Conservation (phyloP, 2,113 vertebrate genomes). For the Leuciscus idus region DNA sequence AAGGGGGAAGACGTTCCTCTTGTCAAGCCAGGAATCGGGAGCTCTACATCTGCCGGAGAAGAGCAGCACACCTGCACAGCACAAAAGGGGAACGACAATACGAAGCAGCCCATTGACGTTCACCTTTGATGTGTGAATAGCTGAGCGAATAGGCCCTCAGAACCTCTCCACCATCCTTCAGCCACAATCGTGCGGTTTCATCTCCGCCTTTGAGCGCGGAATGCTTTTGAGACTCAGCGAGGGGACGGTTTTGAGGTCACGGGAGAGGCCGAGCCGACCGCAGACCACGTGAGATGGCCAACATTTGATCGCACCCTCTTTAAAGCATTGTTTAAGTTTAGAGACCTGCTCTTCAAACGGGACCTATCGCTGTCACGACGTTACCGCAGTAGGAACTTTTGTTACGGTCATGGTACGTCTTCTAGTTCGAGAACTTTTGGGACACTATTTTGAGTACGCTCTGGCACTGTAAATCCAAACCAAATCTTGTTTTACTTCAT, state of each 20-base stretch:
- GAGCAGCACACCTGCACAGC: constrained; percentile 73
- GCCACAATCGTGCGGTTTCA: constrained; percentile 65
- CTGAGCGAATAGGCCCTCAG: constrained; percentile 54
- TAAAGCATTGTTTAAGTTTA: constrained; percentile 45
- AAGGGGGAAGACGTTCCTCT: constrained; percentile 70
- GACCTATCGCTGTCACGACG: not conserved
- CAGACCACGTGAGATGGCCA: constrained; percentile 58
- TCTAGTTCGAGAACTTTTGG: not conserved
- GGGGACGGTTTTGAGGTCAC: constrained; percentile 60
- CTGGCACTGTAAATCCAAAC: not conserved
- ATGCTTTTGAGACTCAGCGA: constrained; percentile 55
- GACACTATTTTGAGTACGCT: not conserved
- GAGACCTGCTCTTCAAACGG: constrained; percentile 25
- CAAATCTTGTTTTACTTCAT: not conserved
- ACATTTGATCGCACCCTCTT: constrained; percentile 21
- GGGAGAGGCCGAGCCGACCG: constrained; percentile 64
- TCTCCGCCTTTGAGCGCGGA: constrained; percentile 64
- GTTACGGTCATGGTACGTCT: not conserved
- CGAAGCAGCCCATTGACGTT: constrained; percentile 60
- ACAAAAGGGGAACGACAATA: constrained; percentile 67
- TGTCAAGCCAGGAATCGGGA: constrained; percentile 48
- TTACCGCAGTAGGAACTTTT: not conserved
- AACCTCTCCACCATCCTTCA: constrained; percentile 55
- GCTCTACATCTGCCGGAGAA: constrained; percentile 57
- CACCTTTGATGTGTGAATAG: constrained; percentile 75